Conservation (phyloP, 2,888 invertebrate species). For the Opisthograptis luteolata region DNA sequence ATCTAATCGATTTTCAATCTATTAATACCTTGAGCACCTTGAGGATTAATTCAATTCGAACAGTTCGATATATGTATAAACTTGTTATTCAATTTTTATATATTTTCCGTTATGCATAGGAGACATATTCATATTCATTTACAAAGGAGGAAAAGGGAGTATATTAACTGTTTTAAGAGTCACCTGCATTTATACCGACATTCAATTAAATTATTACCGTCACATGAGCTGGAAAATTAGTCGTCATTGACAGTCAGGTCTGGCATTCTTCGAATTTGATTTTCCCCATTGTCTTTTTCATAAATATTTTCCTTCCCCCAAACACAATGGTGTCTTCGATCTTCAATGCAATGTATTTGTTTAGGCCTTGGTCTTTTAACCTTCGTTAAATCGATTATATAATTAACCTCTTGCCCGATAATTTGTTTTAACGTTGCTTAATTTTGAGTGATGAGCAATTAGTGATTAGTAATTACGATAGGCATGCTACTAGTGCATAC, state of each 20-base stretch:
- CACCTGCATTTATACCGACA: too few species aligned
- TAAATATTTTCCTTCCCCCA: slow-evolving; percentile 19
- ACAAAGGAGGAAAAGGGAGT: too few species aligned
- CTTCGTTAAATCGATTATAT: slow-evolving; percentile 23
- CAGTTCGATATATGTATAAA: background rate
- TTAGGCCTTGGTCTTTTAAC: slow-evolving; percentile 11
- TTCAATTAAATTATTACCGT: too few species aligned
- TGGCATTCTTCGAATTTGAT: too few species aligned
- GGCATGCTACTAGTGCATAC: background rate
- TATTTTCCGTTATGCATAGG: too few species aligned
- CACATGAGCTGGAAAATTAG: too few species aligned
- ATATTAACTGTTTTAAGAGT: too few species aligned
- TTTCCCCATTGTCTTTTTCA: slow-evolving; percentile 18
- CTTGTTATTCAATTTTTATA: slow-evolving; percentile 1
- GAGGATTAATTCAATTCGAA: slow-evolving; percentile 1
- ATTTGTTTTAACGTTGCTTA: slow-evolving; percentile 16
- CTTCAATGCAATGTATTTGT: slow-evolving; percentile 11
- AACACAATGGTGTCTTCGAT: slow-evolving; percentile 17
- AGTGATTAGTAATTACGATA: background rate
- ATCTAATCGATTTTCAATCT: slow-evolving; percentile 7
- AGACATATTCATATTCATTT: too few species aligned
- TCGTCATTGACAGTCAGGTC: too few species aligned
- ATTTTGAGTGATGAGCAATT: slow-evolving; percentile 7
- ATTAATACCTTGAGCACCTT: slow-evolving; percentile 9
- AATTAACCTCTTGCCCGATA: slow-evolving; percentile 12